Evolutionary conservation across 2,797 vertebrate species (phyloP).

Genomic region (Lepus oiostolus): DNA sequence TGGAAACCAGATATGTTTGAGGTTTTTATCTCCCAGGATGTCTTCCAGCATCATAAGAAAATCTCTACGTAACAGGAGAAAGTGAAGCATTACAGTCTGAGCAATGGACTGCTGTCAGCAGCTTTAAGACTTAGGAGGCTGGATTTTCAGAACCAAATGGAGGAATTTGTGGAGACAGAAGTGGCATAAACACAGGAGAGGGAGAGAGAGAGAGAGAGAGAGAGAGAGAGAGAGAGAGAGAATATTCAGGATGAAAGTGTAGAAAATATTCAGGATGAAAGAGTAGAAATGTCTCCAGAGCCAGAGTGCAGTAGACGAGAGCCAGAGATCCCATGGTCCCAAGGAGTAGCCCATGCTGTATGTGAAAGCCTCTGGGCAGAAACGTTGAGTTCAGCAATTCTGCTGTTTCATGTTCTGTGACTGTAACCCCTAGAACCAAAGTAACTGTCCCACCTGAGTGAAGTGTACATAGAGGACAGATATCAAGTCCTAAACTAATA

Average conservation of each 20-base stretch:
- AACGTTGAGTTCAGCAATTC: background rate
- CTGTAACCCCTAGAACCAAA: background rate
- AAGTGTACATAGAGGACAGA: background rate
- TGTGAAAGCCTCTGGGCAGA: constrained; percentile 19
- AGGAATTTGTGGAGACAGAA: constrained; percentile 16
- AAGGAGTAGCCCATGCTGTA: background rate
- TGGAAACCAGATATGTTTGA: constrained; percentile 71
- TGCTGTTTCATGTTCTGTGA: background rate
- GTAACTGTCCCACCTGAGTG: background rate
- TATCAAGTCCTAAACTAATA: background rate
- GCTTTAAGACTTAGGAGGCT: background rate
- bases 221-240: background rate
- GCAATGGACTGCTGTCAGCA: background rate
- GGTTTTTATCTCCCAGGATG: constrained; percentile 53
- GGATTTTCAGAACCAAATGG: background rate
- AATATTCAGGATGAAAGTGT: background rate
- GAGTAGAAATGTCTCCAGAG: constrained; percentile 37
- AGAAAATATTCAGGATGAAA: background rate
- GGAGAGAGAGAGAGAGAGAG: background rate
- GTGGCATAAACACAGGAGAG: background rate
- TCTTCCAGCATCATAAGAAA: constrained; percentile 59
- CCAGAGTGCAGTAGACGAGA: constrained; percentile 5
- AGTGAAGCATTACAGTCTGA: background rate
- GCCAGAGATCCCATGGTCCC: background rate
- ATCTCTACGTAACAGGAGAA: background rate